phyloP scores from a whole-genome alignment of 2,888 invertebrate genomes.

The Agrotis segetum region DNA sequence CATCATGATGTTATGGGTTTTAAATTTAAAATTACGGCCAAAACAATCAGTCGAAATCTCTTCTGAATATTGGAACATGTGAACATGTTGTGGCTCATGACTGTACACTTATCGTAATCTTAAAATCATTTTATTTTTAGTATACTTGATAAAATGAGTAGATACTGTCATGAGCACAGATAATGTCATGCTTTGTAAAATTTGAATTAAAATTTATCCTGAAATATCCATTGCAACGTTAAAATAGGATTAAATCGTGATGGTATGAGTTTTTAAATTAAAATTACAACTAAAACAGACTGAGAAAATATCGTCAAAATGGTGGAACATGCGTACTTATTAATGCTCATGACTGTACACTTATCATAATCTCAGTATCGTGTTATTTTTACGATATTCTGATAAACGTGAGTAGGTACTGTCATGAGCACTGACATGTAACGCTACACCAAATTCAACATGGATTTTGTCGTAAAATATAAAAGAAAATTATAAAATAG shows the following conservation, averaged over 20 bases:
- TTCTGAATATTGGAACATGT: too few relatives aligned
- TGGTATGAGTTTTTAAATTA: neutral
- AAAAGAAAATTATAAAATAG: neutral
- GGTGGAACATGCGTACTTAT: neutral
- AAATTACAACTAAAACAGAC: neutral
- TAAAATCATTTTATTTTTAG: too few relatives aligned
- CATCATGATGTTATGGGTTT: too few relatives aligned
- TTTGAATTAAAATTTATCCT: too few relatives aligned
- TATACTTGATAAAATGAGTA: too few relatives aligned
- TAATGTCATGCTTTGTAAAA: neutral
- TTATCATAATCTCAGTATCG: neutral
- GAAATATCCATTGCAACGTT: neutral
- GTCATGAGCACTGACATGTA: neutral
- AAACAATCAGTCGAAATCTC: too few relatives aligned
- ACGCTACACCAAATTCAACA: neutral
- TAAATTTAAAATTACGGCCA: too few relatives aligned
- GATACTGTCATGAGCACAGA: neutral
- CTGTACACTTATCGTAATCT: too few relatives aligned
- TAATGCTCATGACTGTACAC: neutral
- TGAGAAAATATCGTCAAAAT: neutral
- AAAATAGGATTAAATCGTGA: neutral
- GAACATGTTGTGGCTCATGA: too few relatives aligned
- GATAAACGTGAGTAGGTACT: conserved; percentile 1
- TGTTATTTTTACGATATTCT: neutral
- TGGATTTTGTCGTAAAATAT: neutral